Conservation (phyloP, 2,888 invertebrate species). For the Napeogenes sylphis region DNA sequence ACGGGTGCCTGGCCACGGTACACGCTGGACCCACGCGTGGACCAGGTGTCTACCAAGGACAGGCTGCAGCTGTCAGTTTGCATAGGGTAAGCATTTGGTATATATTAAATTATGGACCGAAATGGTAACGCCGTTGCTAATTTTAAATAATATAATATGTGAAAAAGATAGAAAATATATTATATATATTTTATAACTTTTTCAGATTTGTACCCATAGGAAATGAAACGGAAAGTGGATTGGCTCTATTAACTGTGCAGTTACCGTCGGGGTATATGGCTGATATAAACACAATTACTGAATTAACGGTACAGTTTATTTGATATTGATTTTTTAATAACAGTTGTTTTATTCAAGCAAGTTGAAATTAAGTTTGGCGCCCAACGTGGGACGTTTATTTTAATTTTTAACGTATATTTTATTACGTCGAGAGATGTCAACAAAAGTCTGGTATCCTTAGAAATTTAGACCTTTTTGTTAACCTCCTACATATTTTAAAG, state of each 20-base stretch:
- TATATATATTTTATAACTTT: slow-evolving; percentile 10
- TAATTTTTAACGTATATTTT: too few relatives aligned
- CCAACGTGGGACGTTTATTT: too few relatives aligned
- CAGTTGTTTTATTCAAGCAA: neutral
- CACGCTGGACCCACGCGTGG: slow-evolving; percentile 90
- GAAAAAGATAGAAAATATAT: neutral
- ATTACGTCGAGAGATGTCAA: too few relatives aligned
- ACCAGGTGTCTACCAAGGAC: slow-evolving; percentile 85
- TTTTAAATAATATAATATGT: too few relatives aligned
- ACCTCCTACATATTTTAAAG: too few relatives aligned
- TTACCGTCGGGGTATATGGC: slow-evolving; percentile 95
- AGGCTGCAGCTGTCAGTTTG: slow-evolving; percentile 90
- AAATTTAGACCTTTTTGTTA: neutral
- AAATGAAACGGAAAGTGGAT: slow-evolving; percentile 86
- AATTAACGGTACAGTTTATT: slow-evolving; percentile 62
- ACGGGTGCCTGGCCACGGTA: slow-evolving; percentile 93
- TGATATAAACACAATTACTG: slow-evolving; percentile 84
- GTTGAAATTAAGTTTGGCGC: neutral
- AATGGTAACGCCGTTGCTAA: neutral
- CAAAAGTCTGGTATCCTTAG: neutral
- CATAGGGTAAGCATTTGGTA: slow-evolving; percentile 73
- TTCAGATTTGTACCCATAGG: slow-evolving; percentile 81
- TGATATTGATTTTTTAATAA: neutral
- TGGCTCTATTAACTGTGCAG: slow-evolving; percentile 93
- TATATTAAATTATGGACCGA: neutral